Conservation (phyloP, 1,140 invertebrate species). For the Scaptodrosophila lebanonensis region DNA sequence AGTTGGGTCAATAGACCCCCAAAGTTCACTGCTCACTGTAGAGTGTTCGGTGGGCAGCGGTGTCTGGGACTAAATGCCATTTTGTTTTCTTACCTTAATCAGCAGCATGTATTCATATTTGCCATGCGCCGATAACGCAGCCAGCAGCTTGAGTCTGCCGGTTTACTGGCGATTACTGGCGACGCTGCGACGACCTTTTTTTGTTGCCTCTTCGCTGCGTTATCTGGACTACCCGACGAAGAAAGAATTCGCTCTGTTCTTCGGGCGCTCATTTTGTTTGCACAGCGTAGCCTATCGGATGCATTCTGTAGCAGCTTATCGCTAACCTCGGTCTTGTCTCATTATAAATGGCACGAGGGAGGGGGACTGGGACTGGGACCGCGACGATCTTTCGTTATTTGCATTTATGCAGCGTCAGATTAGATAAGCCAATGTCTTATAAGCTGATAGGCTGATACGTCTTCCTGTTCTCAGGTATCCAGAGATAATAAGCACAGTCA, state of each 20-base stretch:
- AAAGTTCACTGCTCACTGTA: conserved; percentile 34
- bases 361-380: conserved; percentile 16
- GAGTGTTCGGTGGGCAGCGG: too few relatives aligned
- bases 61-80: too few relatives aligned
- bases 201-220: conserved; percentile 29
- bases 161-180: conserved; percentile 25
- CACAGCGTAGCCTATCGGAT: conserved; percentile 43
- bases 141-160: conserved; percentile 49
- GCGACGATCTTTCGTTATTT: conserved; percentile 59
- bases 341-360: too few relatives aligned
- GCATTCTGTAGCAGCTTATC: conserved; percentile 60
- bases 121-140: conserved; percentile 51
- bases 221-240: conserved; percentile 48
- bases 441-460: conserved; percentile 36
- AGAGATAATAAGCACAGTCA: conserved; percentile 55
- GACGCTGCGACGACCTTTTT: conserved; percentile 39
- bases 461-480: conserved; percentile 62
- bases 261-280: conserved; percentile 63
- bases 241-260: conserved; percentile 75
- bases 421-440: conserved; percentile 55
- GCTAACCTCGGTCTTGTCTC: conserved; percentile 44
- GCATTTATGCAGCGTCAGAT: conserved; percentile 69
- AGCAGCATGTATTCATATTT: conserved; percentile 55
- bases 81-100: conserved; percentile 62
- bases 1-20: conserved; percentile 54